Base-by-base conservation (phyloP, 2,888 invertebrate genomes). In the Leucophenga montana region DNA sequence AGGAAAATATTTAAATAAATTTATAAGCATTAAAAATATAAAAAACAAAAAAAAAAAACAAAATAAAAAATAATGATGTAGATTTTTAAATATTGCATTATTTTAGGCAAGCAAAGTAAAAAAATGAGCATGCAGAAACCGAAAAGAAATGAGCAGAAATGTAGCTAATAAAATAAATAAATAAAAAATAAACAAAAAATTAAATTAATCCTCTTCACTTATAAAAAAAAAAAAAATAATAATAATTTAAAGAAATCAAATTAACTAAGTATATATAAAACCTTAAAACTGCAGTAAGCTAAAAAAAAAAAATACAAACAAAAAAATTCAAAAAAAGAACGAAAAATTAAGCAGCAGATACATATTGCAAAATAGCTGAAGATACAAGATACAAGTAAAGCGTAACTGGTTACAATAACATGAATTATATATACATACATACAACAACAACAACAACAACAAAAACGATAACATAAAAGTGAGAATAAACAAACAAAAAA, bases 171-270 rank as follows among this genome's bases (percentile, higher is more conserved):
- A 73, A 75, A 74, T 74, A 78, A 78, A 76, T 78, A 77, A 61
- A 76, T 78, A 77, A 61, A 75, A 73, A 75, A 74, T 74, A 78
- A 78, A 76, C 77, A 77, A 61, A 73, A 67, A 70, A 80, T 77
- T 74, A 81, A 81, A 80, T 77, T 80, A 80, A 80, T 79, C 78
- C 78, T 79, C 84, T 85, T 85, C 80, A 85, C 82, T 84, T 80
- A 85, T 79, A 82, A 79, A 73, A 78, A 78, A 81, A 77, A 74
- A 71, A 59, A 64, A 75, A 73, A 71, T 66, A 75, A 62, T 72
- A 65, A 71, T 66, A 71, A 69, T 68, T 71, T 68, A 74, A 73
- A 71, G 65, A 67, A 75, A 68, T 57, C 68, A 16, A 31, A 57
- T 57, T 46, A 56, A 54, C 48, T 46, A 70, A 65, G 70, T 39